phyloP scores from a whole-genome alignment of 2,888 invertebrate genomes.

The Cyrtodaria siliqua region DNA sequence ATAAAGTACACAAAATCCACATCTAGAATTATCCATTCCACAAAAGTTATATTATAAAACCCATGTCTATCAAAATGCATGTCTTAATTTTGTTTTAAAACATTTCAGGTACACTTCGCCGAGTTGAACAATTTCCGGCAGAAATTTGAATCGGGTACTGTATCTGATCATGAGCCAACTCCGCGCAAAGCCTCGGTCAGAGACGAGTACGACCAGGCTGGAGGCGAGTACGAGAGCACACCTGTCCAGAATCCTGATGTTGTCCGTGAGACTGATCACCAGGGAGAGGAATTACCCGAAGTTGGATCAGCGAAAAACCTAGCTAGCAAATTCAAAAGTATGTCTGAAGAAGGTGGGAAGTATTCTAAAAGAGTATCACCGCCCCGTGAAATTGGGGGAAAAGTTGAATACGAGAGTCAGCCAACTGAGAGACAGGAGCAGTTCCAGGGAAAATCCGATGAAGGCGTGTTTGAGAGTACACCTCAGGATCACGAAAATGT shows the following conservation, averaged over 20 bases:
- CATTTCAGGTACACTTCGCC: conserved; percentile 67
- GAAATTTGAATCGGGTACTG: conserved; percentile 68
- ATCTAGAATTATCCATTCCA: too few species aligned
- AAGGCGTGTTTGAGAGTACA: conserved; percentile 79
- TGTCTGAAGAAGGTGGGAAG: conserved; percentile 53
- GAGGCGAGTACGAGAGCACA: conserved; percentile 79
- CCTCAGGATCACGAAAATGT: conserved; percentile 72
- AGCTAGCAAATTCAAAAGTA: conserved; percentile 63
- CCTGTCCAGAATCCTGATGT: conserved; percentile 72
- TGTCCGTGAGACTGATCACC: conserved; percentile 60
- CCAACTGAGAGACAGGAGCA: conserved; percentile 65
- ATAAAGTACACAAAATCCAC: too few species aligned
- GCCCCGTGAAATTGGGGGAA: conserved; percentile 62
- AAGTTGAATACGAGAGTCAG: conserved; percentile 72
- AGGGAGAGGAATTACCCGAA: conserved; percentile 68
- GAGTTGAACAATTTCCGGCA: conserved; percentile 71
- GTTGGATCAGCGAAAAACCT: conserved; percentile 69
- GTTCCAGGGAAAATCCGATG: conserved; percentile 72
- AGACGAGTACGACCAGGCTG: conserved; percentile 65
- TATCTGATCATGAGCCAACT: conserved; percentile 22
- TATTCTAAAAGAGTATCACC: conserved; percentile 67
- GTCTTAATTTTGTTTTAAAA: too few species aligned
- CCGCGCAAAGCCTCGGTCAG: conserved; percentile 54
- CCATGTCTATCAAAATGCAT: background rate
- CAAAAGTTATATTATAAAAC: background rate